Base-by-base conservation (phyloP, 2,888 invertebrate species). In the Rotaria magnacalcarata region DNA sequence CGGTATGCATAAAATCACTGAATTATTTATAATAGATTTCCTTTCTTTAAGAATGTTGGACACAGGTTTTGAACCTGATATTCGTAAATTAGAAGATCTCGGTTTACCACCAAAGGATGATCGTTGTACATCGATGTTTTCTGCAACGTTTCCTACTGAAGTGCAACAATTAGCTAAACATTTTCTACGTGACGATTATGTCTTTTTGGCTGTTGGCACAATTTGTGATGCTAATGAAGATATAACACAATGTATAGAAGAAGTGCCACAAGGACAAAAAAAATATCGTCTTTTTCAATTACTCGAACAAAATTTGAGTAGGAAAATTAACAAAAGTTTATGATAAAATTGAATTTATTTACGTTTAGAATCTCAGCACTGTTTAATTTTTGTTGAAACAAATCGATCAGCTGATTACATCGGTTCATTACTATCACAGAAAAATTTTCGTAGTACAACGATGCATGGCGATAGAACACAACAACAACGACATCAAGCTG, bases 191-290 rank as follows among this genome's bases (percentile, higher is more conserved):
- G 92, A 94, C 87, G 14, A 80, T 47, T 96, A 97, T 90, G 90
- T 96, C n/a, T 97, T 96, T 90, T 93, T 97, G 14, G 93, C 95
- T 0, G 94, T 97, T 34, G 98, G 97, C 75, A 94, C 95, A 16
- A 94, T 97, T 0, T 98, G 97, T 0, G 95, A 96, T 2, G 97
- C 97, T 16, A 96, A 96, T 89, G 90, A 94, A 0, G 97, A 98
- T 91, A 96, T 98, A 0, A 93, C 94, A 86, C 98, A 98, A 90
- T 92, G 92, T 34, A 89, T 92, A 60, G 88, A 90, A 85, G 88
- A 91, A 87, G 91, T 92, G 1, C 91, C 93, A 11, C 93, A 94
- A 88, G 93, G 93, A 75, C 93, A 94, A 84, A 97, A 96, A 89
- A 93, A 94, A 87, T 92, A 93, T 0, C 94, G 94, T 89, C 92